phyloP scores from a whole-genome alignment of 1,140 invertebrate genomes.

The Hylyphantes graminicola region DNA sequence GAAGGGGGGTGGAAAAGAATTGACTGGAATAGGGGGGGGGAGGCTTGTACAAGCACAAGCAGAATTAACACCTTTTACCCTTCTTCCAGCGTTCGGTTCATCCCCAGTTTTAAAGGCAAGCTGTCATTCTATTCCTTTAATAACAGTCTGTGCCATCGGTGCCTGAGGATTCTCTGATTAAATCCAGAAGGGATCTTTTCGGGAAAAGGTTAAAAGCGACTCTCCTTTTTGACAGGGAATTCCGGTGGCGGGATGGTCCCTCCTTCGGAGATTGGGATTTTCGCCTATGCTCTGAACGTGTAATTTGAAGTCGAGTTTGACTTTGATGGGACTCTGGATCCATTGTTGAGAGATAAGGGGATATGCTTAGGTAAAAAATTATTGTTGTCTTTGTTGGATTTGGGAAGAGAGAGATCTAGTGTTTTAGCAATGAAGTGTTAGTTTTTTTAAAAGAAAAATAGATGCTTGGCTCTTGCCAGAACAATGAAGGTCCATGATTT shows the following conservation, averaged over 20 bases:
- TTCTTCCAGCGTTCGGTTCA: slow-evolving; percentile 18
- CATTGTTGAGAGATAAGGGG: too few species aligned
- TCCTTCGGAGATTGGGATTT: slow-evolving; percentile 34
- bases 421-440: too few species aligned
- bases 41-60: slow-evolving; percentile 17
- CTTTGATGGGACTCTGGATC: too few species aligned
- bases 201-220: slow-evolving; percentile 48
- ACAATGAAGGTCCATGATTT: too few species aligned
- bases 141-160: slow-evolving; percentile 40
- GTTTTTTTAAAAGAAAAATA: too few species aligned
- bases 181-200: slow-evolving; percentile 30
- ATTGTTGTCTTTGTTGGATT: too few species aligned
- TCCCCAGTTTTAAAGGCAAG: slow-evolving; percentile 31
- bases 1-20: slow-evolving; percentile 24
- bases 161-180: slow-evolving; percentile 44
- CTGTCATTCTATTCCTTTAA: slow-evolving; percentile 60
- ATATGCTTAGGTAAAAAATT: too few species aligned
- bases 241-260: slow-evolving; percentile 15
- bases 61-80: slow-evolving; percentile 59
- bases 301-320: slow-evolving; percentile 25
- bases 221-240: slow-evolving; percentile 56
- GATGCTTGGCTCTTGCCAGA: too few species aligned
- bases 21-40: slow-evolving; percentile 19
- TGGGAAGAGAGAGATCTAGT: too few species aligned
- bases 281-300: slow-evolving; percentile 22